These are phyloP conservation scores for Mesoligia furuncula DNA, from an alignment of 2,888 invertebrate species.

Conservation along the genomic window DNA sequence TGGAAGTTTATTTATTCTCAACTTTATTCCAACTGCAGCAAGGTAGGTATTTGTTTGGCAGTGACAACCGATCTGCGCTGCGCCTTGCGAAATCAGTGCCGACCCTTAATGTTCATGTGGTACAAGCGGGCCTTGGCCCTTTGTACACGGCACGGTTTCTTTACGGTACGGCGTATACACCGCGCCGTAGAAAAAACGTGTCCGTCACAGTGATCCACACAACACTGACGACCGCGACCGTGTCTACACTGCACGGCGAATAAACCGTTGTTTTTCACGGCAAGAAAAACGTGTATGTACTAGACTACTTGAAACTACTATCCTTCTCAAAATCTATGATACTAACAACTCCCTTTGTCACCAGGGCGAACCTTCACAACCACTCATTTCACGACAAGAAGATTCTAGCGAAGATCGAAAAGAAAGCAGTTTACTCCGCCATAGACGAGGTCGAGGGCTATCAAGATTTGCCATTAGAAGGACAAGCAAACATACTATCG, in stretches of 20 bases:
- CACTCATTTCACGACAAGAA: slow-evolving; percentile 88
- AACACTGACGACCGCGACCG: neutral
- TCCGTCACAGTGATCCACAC: neutral
- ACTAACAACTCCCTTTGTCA: slow-evolving; percentile 23
- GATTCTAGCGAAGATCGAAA: slow-evolving; percentile 85
- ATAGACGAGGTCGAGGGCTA: slow-evolving; percentile 77
- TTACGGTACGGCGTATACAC: neutral
- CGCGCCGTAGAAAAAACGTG: neutral
- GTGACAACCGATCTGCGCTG: neutral
- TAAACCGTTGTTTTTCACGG: neutral
- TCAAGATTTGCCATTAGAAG: slow-evolving; percentile 68
- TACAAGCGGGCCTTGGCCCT: neutral
- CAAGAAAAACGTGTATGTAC: neutral
- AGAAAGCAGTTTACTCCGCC: slow-evolving; percentile 84
- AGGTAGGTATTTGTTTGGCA: neutral
- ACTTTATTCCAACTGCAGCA: accelerated
- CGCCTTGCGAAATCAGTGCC: neutral
- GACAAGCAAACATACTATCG: slow-evolving; percentile 59
- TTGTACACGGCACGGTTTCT: neutral
- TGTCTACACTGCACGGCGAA: neutral
- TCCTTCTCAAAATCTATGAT: neutral
- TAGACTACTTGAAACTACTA: neutral
- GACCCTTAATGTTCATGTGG: neutral
- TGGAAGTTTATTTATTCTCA: slow-evolving; percentile 1
- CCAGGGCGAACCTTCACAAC: slow-evolving; percentile 85